Evolutionary conservation across 2,888 invertebrate species (phyloP), one percentile per base, ranked within the genome.

Genomic region (Griposia aprilina): DNA sequence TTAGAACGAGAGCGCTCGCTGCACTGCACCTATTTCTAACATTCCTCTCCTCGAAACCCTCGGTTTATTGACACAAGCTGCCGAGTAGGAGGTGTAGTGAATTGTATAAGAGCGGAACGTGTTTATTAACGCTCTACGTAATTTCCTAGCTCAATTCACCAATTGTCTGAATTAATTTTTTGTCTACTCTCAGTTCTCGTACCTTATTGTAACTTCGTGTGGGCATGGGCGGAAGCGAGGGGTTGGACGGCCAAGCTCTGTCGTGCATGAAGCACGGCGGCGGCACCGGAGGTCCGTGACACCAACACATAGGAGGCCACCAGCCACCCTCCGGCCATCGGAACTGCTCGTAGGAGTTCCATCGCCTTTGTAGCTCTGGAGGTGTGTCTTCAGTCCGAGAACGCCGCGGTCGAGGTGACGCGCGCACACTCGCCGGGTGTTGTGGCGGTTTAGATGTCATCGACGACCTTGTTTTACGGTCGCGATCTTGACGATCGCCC

Each of bases 381-480:
- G 95, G 94, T n/a, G 94, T 93, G 55, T 95, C 96, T 85, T 96
- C 96, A 76, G 93, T 93, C 45, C 94, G 92, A 69, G 93, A 89
- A 23, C 94, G 95, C 7, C 96, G 94, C 36, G 96, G 94, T 5
- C 95, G 94, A 60, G 96, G 95, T 8, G 96, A 96, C 7, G 95
- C 94, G 41, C 96, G 94, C 17, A 94, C 94, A 79, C 95, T 95
- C 30, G 94, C 85, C 71, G 96, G 96, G 83, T 96, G 96, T 88
- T 95, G 96, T 63, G 97, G 97, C 67, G 97, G 97, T 84, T 97
- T 97, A n/a, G 94, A 91, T 66, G 97, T 95, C 91, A 97, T 93
- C 50, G 97, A 97, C 13, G 98, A 98, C 86, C 97, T 96, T 74
- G 97, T 97, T 92, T 98, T 98, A 74, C 97, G 97, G 90, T 98